Evolutionary conservation across 2,888 invertebrate species (phyloP), one percentile per base, ranked within the genome.

Genomic region (Trypoxylon attenuatum): DNA sequence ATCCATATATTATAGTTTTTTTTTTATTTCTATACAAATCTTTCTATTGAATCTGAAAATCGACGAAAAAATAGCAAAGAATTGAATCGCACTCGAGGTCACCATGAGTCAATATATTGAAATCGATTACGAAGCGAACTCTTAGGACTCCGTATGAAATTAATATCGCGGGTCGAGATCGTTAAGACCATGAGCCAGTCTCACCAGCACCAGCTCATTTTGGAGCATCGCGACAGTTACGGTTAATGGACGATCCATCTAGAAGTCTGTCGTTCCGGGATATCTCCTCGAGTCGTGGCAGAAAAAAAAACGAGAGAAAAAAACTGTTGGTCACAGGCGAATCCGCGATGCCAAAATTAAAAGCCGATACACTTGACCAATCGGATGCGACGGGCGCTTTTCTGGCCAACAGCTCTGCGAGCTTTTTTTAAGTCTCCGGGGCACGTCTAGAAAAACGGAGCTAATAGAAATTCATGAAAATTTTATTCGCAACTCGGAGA

Each of bases 391-490:
- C 6, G 10, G 15, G n/a, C 23, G 43, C 38, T 50, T 49, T 42
- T 25, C 54, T 5, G 25, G 33, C 39, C 46, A 57, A 62, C 45
- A 39, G 50, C 33, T 51, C 13, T 18, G 22, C 46, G 52, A 62
- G 59, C 73, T 73, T 71, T 76, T 33, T 71, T 78, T 78, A 76
- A 72, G 74, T 73, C 79, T 73, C 63, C 72, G 69, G 77, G 71
- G 78, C 80, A 78, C 78, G 76, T 79, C 76, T 74, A 77, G 78
- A 80, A 81, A 82, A 82, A 78, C 77, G 78, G 63, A 73, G 80
- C 76, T 87, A 87, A 87, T 87, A 86, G 87, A 87, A 86, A 84
- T 85, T 87, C 85, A 87, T 87, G 86, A 87, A 87, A 87, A 84
- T 86, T 87, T 87, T 85, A 87, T 86, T 84, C 85, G 81, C 77